Evolutionary conservation across 2,113 vertebrate species (phyloP).

Genomic region (Perca schrenkii): DNA sequence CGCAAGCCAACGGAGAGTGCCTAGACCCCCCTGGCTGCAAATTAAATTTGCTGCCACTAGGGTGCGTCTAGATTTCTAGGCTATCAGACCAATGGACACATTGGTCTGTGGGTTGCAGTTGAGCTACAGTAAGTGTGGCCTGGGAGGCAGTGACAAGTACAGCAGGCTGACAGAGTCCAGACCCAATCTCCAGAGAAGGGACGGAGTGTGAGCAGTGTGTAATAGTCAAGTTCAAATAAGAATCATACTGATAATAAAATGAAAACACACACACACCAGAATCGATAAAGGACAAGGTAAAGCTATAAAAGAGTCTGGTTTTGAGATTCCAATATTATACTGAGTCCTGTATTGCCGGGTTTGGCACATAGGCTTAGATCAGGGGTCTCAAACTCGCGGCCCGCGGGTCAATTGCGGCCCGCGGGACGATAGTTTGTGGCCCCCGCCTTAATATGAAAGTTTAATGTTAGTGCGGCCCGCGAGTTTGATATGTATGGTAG

Average conservation of each 20-base stretch:
- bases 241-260: neutral
- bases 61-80: too few relatives aligned
- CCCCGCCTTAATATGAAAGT: too few relatives aligned
- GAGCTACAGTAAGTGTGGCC: neutral
- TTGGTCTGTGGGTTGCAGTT: constrained; percentile 8
- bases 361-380: neutral
- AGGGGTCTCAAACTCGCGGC: too few relatives aligned
- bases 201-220: neutral
- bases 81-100: neutral
- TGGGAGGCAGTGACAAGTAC: neutral
- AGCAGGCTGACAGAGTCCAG: neutral
- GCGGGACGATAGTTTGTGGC: too few relatives aligned
- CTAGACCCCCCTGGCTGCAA: too few relatives aligned
- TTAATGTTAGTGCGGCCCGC: too few relatives aligned
- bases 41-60: too few relatives aligned
- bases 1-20: too few relatives aligned
- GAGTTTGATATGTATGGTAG: too few relatives aligned
- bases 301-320: neutral
- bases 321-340: neutral
- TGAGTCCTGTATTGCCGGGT: neutral
- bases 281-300: neutral
- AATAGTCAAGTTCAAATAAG: neutral
- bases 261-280: neutral
- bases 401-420: too few relatives aligned
- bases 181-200: neutral